Evolutionary conservation across 2,888 invertebrate species (phyloP).

Genomic region (Girardia tigrina): DNA sequence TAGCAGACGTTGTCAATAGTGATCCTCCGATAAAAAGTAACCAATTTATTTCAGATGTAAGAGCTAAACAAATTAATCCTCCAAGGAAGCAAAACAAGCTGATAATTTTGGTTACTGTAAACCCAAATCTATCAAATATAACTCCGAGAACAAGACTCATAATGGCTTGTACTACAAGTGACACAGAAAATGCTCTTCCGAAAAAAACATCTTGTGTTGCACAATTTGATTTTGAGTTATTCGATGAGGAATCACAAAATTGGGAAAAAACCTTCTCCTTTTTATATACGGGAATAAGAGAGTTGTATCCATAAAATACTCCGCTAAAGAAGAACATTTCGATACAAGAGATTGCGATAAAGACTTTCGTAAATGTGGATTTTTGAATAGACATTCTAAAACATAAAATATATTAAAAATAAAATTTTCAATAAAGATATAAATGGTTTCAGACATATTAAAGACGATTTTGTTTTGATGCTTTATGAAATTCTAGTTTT

Average conservation of each 20-base stretch:
- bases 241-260: neutral
- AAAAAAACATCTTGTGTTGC: neutral
- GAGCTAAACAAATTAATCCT: neutral
- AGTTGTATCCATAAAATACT: neutral
- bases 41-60: neutral
- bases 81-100: neutral
- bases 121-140: neutral
- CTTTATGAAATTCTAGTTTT: too few species aligned
- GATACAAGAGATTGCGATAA: too few species aligned
- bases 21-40: neutral
- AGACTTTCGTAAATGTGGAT: too few species aligned
- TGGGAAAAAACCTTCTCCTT: neutral
- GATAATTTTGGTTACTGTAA: neutral
- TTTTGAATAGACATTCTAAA: too few species aligned
- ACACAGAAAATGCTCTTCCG: neutral
- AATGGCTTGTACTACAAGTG: neutral
- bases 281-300: neutral
- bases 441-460: too few species aligned
- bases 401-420: too few species aligned
- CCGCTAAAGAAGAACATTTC: neutral
- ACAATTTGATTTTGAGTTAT: neutral
- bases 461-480: too few species aligned
- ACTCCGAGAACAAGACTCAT: neutral
- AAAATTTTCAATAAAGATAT: too few species aligned
- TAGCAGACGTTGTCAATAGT: neutral